Evolutionary conservation across 1,140 invertebrate species (phyloP).

Genomic region (Venustaconcha ellipsiformis): DNA sequence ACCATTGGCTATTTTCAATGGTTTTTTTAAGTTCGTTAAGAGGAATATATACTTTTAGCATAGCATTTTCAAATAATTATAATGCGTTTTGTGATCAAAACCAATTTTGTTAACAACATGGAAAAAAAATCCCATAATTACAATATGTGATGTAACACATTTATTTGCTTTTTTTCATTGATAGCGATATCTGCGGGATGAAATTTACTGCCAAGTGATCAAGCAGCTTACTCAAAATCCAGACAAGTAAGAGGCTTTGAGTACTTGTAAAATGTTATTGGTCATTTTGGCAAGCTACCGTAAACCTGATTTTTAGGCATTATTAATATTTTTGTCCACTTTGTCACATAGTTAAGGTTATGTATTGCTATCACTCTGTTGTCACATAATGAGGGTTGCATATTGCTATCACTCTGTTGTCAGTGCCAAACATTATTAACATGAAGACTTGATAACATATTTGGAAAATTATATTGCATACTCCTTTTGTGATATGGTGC

Average conservation of each 20-base stretch:
- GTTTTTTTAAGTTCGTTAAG: too few relatives aligned
- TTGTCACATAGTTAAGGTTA: neutral
- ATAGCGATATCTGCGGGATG: conserved; percentile 47
- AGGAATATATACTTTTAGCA: too few relatives aligned
- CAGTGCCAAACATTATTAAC: too few relatives aligned
- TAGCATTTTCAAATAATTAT: neutral
- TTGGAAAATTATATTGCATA: too few relatives aligned
- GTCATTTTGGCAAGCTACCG: neutral
- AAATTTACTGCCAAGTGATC: conserved; percentile 56
- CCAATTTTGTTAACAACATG: neutral
- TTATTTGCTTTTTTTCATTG: too few relatives aligned
- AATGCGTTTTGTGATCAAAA: neutral
- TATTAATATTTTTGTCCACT: neutral
- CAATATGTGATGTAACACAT: too few relatives aligned
- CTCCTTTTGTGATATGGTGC: too few relatives aligned
- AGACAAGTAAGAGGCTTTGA: conserved; percentile 39
- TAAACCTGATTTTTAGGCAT: neutral
- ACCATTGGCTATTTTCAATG: too few relatives aligned
- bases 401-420: neutral
- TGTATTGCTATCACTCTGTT: neutral
- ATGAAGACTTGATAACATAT: too few relatives aligned
- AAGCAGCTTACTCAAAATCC: conserved; percentile 54
- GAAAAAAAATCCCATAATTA: too few relatives aligned
- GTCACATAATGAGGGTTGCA: neutral
- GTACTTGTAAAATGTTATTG: neutral